These are phyloP conservation scores for Sepioteuthis lessoniana DNA, from an alignment of 2,888 invertebrate genomes.

Conservation along the genomic window DNA sequence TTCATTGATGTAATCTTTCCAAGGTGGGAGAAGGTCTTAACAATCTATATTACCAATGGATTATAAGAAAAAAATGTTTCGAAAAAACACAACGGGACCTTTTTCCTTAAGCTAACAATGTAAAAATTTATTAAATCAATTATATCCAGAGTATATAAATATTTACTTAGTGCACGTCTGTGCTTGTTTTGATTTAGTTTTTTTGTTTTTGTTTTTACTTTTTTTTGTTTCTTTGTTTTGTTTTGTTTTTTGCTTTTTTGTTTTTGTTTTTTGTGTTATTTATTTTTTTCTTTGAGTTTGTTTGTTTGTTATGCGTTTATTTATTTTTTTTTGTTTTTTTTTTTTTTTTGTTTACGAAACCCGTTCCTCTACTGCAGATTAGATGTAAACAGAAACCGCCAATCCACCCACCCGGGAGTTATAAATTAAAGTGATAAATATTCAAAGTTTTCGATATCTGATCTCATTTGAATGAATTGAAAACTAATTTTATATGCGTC, in stretches of 20 bases:
- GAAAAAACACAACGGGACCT: not conserved
- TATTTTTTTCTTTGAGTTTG: too few relatives aligned
- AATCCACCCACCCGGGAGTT: not conserved
- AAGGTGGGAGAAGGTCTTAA: too few relatives aligned
- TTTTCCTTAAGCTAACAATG: not conserved
- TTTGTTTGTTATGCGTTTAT: too few relatives aligned
- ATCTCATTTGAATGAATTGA: not conserved
- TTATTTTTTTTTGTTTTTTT: not conserved
- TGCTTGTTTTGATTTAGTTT: not conserved
- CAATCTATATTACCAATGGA: too few relatives aligned
- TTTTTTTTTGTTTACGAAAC: not conserved
- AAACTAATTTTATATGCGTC: not conserved
- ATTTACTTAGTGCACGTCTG: not conserved
- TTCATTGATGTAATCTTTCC: too few relatives aligned
- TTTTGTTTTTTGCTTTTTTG: not conserved
- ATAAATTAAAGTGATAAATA: not conserved
- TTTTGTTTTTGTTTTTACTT: too few relatives aligned
- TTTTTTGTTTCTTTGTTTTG: not conserved
- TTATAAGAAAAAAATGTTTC: not conserved
- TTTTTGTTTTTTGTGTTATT: not conserved
- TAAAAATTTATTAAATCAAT: not conserved
- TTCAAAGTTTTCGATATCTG: not conserved
- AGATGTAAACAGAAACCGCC: not conserved
- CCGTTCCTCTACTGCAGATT: not conserved
- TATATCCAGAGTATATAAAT: not conserved